These are phyloP conservation scores for Hephaestus fuliginosus DNA, from an alignment of 2,797 vertebrate genomes.

Conservation along the genomic window DNA sequence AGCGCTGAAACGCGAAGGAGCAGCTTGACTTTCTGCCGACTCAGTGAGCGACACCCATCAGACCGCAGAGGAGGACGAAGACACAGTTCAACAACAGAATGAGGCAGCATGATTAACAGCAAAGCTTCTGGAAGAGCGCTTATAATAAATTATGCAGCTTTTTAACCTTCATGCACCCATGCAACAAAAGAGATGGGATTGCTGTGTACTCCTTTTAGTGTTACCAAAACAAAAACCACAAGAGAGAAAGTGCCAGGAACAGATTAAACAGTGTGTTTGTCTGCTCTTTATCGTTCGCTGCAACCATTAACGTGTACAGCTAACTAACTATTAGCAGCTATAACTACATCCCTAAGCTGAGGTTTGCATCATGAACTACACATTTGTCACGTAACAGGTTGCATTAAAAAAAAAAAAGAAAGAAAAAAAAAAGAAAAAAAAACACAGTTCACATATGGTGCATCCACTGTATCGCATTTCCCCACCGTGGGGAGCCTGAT, in stretches of 20 bases:
- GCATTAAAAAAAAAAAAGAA: background rate
- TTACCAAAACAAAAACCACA: background rate
- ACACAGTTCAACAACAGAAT: conserved; percentile 7
- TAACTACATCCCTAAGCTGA: background rate
- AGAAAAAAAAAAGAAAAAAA: too few relatives aligned
- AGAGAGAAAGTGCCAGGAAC: background rate
- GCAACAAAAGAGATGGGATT: background rate
- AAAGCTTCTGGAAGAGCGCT: conserved; percentile 6
- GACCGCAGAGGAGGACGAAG: background rate
- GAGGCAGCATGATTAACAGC: conserved; percentile 27
- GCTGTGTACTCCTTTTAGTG: background rate
- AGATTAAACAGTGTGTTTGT: background rate
- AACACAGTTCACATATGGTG: background rate
- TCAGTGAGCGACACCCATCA: conserved; percentile 10
- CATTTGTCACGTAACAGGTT: background rate
- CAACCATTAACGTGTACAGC: background rate
- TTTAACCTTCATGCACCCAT: background rate
- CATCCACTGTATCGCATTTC: background rate
- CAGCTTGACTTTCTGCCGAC: conserved; percentile 23
- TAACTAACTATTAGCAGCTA: background rate
- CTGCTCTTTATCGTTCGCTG: background rate
- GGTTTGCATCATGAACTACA: background rate
- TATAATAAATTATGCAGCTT: background rate
- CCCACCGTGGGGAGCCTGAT: background rate
- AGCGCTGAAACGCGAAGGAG: conserved; percentile 15